Evolutionary conservation across 1,140 invertebrate species (phyloP), one percentile per base, ranked within the genome.

Genomic region (Neelides sp.): DNA sequence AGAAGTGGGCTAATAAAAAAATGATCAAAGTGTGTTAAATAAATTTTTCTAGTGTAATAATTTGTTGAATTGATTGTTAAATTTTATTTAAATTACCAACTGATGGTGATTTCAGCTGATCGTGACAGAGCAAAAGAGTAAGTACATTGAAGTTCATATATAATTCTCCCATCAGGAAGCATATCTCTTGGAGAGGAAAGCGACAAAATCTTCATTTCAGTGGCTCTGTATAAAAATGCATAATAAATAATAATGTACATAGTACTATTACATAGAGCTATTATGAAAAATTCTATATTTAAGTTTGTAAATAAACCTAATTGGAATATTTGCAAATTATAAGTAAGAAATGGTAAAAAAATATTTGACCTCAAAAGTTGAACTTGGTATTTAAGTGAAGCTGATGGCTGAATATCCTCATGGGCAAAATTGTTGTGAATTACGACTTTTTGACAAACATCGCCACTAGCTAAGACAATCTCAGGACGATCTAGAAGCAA

Each of bases 41-140:
- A 10, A n/a, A n/a, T 10, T 34, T 34, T 34, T 34, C 8, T 10
- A 34, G 8, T 10, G 35, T 20, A 55, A 47, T 2, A 35, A 7
- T 20, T n/a, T 8, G 17, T 48, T 3, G 20, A 52, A 36, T 23
- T 48, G 13, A n/a, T 20, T 13, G 1, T 19, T 27, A 26, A n/a
- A n/a, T n/a, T n/a, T n/a, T 24, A 44, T 28, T 44, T 15, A 1
- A 36, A 32, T 55, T 51, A 64, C 60, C 61, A 76, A 63, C 85
- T 82, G 8, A 83, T 79, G 15, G 77, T 80, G 27, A 92, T 78
- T 69, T 95, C 92, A 12, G 80, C 80, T 4, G 76, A 66, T 68
- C 94, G 94, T 5, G 73, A 71, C 53, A 92, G 70, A 61, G 82
- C 80, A 65, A 96, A 85, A 62, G 75, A 80, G 67, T 95, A 97